Evolutionary conservation across 92 coral and sea anemone species (phyloP).

Genomic region (Hydrozoanthus gracilis): DNA sequence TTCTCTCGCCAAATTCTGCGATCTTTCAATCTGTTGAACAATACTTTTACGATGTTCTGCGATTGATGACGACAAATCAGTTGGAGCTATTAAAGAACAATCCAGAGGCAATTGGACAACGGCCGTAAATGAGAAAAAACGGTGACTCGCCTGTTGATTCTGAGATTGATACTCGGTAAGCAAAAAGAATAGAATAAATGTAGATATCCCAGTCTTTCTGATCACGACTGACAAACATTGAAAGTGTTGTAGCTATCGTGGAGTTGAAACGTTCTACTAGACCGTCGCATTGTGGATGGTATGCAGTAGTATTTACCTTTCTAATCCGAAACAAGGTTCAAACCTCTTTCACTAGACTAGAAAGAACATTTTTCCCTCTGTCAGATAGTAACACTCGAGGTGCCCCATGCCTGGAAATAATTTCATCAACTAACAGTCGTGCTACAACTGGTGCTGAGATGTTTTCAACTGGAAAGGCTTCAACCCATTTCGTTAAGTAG

Average conservation of each 20-base stretch:
- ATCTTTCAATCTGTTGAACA: conserved; percentile 56
- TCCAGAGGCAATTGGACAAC: conserved; percentile 66
- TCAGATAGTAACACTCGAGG: background rate
- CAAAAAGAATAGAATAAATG: conserved; percentile 44
- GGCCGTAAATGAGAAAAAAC: conserved; percentile 64
- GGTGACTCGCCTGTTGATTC: conserved; percentile 65
- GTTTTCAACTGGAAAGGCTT: conserved; percentile 53
- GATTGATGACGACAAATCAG: conserved; percentile 53
- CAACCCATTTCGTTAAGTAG: background rate
- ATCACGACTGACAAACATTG: conserved; percentile 50
- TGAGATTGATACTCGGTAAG: conserved; percentile 52
- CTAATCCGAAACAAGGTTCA: background rate
- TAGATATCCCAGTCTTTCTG: conserved; percentile 62
- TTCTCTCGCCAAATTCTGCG: conserved; percentile 51
- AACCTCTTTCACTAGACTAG: background rate
- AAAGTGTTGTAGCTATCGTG: conserved; percentile 37
- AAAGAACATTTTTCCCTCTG: background rate
- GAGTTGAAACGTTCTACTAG: conserved; percentile 55
- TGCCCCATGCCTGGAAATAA: background rate
- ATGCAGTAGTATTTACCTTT: conserved; percentile 2
- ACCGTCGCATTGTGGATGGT: conserved; percentile 51
- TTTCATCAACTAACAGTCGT: background rate
- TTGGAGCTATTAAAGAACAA: conserved; percentile 53
- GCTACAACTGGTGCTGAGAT: conserved; percentile 48
- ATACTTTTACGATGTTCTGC: conserved; percentile 63